phyloP scores from a whole-genome alignment of 2,888 invertebrate species.

The Microdon myrmicae region DNA sequence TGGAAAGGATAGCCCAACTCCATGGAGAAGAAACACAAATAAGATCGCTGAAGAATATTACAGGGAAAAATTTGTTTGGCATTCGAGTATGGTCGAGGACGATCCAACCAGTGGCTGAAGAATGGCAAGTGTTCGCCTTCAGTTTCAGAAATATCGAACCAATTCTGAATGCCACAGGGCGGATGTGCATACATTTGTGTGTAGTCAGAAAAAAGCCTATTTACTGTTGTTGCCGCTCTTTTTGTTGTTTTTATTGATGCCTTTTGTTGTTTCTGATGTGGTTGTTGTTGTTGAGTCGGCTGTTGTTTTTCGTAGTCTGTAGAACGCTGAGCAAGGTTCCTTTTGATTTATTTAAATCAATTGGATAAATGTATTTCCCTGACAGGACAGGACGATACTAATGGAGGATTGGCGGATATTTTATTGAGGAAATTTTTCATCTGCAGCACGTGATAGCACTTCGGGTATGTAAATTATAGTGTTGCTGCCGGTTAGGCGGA shows the following conservation, averaged over 20 bases:
- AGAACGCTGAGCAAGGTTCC: conserved; percentile 28
- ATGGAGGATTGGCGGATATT: not conserved
- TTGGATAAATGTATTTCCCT: conserved; percentile 18
- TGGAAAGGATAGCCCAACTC: not conserved
- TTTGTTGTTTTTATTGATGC: no score
- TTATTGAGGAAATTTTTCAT: not conserved
- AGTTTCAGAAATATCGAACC: conserved; percentile 12
- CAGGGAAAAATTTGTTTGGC: conserved; percentile 23
- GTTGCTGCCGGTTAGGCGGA: conserved; percentile 3
- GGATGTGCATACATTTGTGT: conserved; percentile 26
- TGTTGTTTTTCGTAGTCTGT: no score
- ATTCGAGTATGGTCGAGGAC: not conserved
- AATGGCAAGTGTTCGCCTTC: conserved; percentile 11
- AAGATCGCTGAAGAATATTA: conserved; percentile 30
- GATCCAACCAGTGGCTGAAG: no score
- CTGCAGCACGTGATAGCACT: conserved; percentile 6
- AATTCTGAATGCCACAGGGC: conserved; percentile 14
- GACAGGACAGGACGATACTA: conserved; percentile 6
- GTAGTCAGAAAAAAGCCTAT: conserved; percentile 19
- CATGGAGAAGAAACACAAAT: conserved; percentile 14
- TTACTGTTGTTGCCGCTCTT: no score
- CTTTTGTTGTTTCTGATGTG: no score
- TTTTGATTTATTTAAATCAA: conserved; percentile 36
- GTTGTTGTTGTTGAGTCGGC: conserved; percentile 27
- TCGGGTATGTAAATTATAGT: conserved; percentile 2